A percentile compares a stretch with the other conserved stretches of the same genome.
Evolutionary conservation across 2,888 invertebrate species (phyloP).

Genomic region (Phaonia tiefii): DNA sequence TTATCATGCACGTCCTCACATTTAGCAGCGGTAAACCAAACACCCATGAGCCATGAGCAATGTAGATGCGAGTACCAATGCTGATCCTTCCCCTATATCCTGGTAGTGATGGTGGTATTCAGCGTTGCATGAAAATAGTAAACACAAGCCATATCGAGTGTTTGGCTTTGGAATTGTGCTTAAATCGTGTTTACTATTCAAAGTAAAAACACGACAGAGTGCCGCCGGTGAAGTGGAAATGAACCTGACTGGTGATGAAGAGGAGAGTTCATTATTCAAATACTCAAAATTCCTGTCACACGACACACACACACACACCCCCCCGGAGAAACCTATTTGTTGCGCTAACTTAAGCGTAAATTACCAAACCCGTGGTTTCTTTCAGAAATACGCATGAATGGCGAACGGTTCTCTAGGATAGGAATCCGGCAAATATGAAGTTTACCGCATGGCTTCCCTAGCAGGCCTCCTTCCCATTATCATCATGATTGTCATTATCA

Average conservation of each 20-base stretch:
- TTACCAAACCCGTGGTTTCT: slow-evolving; percentile 46
- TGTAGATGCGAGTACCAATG: too few species aligned
- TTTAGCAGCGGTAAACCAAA: slow-evolving; percentile 5
- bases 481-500: not conserved
- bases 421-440: not conserved
- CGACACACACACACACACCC: not conserved
- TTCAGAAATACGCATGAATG: slow-evolving; percentile 2
- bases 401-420: not conserved
- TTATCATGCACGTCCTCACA: not conserved
- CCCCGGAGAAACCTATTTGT: slow-evolving; percentile 54
- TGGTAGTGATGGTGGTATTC: too few species aligned
- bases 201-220: too few species aligned
- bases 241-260: slow-evolving; percentile 9
- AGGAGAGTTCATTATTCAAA: slow-evolving; percentile 61
- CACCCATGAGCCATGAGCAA: too few species aligned
- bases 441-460: not conserved
- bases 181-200: not conserved
- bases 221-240: too few species aligned
- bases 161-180: not conserved
- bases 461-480: slow-evolving; percentile 15
- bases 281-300: slow-evolving; percentile 65
- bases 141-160: not conserved
- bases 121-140: slow-evolving; percentile 19
- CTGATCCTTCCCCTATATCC: too few species aligned
- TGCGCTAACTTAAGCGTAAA: slow-evolving; percentile 64